Conservation (phyloP, 1,140 invertebrate genomes). For the Lepeophtheirus salmonis region DNA sequence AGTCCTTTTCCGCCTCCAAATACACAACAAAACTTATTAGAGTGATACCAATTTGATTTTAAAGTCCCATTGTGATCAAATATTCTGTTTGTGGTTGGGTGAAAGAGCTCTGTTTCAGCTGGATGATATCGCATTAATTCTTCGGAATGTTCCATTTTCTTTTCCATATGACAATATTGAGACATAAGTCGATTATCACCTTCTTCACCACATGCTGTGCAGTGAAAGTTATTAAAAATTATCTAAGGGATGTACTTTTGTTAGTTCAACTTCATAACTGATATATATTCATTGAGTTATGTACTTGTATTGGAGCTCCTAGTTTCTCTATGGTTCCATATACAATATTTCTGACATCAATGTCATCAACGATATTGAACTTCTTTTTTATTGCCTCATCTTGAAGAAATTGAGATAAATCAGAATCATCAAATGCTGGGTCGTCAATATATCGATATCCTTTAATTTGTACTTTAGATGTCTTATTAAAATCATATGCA, state of each 20-base stretch:
- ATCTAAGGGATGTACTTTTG: too few relatives aligned
- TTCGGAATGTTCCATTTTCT: background rate
- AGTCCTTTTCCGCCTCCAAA: background rate
- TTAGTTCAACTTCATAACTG: too few relatives aligned
- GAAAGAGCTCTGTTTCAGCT: background rate
- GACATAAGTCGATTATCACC: conserved; percentile 5
- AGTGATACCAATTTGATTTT: background rate
- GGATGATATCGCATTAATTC: background rate
- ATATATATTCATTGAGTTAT: too few relatives aligned
- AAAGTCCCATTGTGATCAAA: background rate
- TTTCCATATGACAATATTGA: conserved; percentile 4
- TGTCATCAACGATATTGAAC: background rate
- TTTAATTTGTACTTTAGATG: background rate
- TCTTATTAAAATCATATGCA: background rate
- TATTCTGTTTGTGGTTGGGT: background rate
- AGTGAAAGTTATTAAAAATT: background rate
- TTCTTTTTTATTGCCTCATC: background rate
- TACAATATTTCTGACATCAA: background rate
- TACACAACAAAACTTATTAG: background rate
- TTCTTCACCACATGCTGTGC: background rate
- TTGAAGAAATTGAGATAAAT: background rate
- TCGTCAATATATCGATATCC: conserved; percentile 2
- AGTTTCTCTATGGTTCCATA: background rate
- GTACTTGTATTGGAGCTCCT: background rate
- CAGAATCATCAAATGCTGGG: background rate